A percentile compares a stretch with the other conserved stretches of the same genome.
These are phyloP conservation scores for Pelagia noctiluca DNA, from an alignment of 30 jellyfish, hydroid and myxozoan genomes.

Conservation along the genomic window DNA sequence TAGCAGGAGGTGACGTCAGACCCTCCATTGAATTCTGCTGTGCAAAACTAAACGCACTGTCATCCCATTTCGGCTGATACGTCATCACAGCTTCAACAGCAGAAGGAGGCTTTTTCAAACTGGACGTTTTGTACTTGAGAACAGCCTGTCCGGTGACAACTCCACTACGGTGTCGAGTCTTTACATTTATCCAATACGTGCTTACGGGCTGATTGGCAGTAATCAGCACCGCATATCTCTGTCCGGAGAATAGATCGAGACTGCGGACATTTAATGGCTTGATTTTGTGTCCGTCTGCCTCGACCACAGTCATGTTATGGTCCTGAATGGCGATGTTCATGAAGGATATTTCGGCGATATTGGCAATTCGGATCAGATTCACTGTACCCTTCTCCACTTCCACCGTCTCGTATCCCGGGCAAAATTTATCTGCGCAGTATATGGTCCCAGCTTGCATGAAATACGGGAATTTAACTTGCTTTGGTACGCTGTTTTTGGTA, in stretches of 20 bases:
- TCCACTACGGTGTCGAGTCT: slow-evolving; percentile 69
- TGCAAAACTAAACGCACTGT: slow-evolving; percentile 24
- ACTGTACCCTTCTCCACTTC: slow-evolving; percentile 25
- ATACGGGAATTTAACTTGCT: slow-evolving; percentile 31
- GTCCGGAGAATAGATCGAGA: slow-evolving; percentile 65
- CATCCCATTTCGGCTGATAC: slow-evolving; percentile 71
- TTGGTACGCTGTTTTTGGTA: slow-evolving; percentile 50
- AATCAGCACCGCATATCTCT: slow-evolving; percentile 63
- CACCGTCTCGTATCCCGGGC: slow-evolving; percentile 57
- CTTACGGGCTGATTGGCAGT: slow-evolving; percentile 35
- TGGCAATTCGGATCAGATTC: slow-evolving; percentile 51
- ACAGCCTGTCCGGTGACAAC: slow-evolving; percentile 68
- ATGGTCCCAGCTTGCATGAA: slow-evolving; percentile 33
- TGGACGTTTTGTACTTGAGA: slow-evolving; percentile 36
- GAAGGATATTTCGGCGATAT: slow-evolving; percentile 57
- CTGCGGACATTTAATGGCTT: slow-evolving; percentile 37
- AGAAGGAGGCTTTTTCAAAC: slow-evolving; percentile 1
- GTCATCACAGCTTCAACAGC: slow-evolving; percentile 32
- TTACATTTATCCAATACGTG: slow-evolving; percentile 65
- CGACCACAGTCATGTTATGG: slow-evolving; percentile 58
- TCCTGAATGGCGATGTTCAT: slow-evolving; percentile 64
- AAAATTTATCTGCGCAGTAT: slow-evolving; percentile 57
- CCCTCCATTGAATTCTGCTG: slow-evolving; percentile 55
- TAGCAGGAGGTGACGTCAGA: slow-evolving; percentile 47
- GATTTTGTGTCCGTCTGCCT: slow-evolving; percentile 60